A percentile compares a stretch with the other conserved stretches of the same genome.
phyloP scores from a whole-genome alignment of 2,797 vertebrate genomes.

The Amazona finschi region DNA sequence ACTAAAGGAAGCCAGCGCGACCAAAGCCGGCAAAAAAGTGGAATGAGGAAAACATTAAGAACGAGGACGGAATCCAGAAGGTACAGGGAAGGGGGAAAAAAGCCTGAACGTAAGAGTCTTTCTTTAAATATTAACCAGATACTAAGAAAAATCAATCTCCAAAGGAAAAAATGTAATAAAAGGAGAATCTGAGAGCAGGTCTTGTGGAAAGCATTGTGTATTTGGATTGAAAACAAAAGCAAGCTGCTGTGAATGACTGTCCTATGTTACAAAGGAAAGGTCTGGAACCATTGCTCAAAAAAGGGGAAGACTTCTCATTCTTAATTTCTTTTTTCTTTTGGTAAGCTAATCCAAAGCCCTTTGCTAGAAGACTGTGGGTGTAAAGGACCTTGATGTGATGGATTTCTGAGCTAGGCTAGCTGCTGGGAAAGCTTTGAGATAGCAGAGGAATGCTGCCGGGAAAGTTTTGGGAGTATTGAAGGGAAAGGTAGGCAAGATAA shows the following conservation, averaged over 20 bases:
- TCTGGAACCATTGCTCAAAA: not conserved
- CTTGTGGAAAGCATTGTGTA: not conserved
- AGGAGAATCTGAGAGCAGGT: not conserved
- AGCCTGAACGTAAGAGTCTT: not conserved
- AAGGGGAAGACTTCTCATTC: rapidly evolving
- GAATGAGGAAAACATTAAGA: not conserved
- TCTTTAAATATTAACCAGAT: not conserved
- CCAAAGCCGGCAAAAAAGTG: not conserved
- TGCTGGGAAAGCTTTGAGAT: no score
- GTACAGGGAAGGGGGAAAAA: not conserved
- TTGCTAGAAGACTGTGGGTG: not conserved
- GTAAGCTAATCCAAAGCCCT: not conserved
- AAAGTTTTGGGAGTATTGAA: no score
- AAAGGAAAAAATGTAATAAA: not conserved
- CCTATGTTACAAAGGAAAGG: not conserved
- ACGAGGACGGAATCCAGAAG: not conserved
- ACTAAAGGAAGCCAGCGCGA: not conserved
- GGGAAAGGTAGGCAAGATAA: no score
- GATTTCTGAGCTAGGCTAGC: no score
- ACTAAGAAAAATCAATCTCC: not conserved
- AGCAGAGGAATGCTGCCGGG: no score
- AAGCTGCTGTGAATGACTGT: not conserved
- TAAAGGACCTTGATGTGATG: no score
- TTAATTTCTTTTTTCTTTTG: no score
- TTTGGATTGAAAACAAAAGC: not conserved